These are phyloP conservation scores for Desoria tigrina DNA, from an alignment of 2,888 invertebrate species.

Conservation along the genomic window DNA sequence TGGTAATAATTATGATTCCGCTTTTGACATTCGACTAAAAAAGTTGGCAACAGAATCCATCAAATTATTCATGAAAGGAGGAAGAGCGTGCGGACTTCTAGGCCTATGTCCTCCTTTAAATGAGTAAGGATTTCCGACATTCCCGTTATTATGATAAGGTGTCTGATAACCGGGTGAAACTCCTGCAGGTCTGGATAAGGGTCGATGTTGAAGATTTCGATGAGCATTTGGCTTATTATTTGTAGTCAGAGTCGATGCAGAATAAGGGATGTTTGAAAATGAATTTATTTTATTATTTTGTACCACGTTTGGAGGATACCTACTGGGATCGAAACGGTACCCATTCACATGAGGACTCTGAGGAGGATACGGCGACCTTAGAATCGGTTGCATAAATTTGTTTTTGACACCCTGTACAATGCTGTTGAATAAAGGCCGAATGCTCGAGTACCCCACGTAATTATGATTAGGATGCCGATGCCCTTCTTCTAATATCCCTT, in stretches of 20 bases:
- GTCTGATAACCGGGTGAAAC: too few relatives aligned
- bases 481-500: neutral
- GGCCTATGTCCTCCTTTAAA: neutral
- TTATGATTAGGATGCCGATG: conserved; percentile 6
- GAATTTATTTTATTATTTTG: neutral
- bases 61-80: conserved; percentile 49
- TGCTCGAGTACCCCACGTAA: neutral
- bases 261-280: too few relatives aligned
- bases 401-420: neutral
- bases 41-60: conserved; percentile 53
- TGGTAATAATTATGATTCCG: too few relatives aligned
- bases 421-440: neutral
- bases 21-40: conserved; percentile 31
- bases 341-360: conserved; percentile 11
- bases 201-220: too few relatives aligned
- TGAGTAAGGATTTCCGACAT: neutral
- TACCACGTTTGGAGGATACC: conserved; percentile 13
- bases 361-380: too few relatives aligned
- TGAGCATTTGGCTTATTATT: too few relatives aligned
- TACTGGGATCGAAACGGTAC: conserved; percentile 17
- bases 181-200: too few relatives aligned
- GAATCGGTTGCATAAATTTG: neutral
- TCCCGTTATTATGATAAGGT: neutral
- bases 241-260: too few relatives aligned
- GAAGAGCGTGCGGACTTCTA: conserved; percentile 14